These are phyloP conservation scores for Eupsilia transversa DNA, from an alignment of 2,888 invertebrate genomes.

Conservation along the genomic window DNA sequence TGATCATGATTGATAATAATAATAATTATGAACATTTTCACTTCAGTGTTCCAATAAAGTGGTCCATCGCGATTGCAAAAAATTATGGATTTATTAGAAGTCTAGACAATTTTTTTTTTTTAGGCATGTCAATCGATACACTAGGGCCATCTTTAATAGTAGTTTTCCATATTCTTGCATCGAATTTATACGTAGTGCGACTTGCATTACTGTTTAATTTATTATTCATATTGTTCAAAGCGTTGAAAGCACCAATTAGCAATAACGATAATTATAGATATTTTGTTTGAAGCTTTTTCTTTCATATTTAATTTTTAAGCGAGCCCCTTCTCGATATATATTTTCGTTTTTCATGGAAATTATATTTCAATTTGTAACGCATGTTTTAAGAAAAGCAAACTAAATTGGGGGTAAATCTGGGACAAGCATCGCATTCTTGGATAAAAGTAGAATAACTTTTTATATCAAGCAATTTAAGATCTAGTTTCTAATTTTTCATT, in stretches of 20 bases:
- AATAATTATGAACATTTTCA: background rate
- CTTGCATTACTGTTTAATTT: constrained; percentile 11
- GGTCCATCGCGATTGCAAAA: no score
- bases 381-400: constrained; percentile 69
- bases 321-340: constrained; percentile 16
- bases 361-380: constrained; percentile 21
- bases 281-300: constrained; percentile 42
- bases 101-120: background rate
- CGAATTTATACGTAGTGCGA: background rate
- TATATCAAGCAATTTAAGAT: constrained; percentile 72
- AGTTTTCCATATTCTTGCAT: constrained; percentile 1
- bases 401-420: constrained; percentile 73
- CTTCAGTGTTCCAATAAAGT: background rate
- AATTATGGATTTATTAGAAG: background rate
- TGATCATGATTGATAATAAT: background rate
- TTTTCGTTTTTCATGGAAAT: constrained; percentile 2
- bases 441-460: constrained; percentile 68
- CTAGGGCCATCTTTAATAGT: background rate
- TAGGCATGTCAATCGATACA: background rate
- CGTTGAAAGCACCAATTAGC: constrained; percentile 64
- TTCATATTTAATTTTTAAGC: constrained; percentile 45
- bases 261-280: constrained; percentile 46
- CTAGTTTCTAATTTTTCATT: constrained; percentile 66
- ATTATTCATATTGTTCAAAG: constrained; percentile 51
- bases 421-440: constrained; percentile 84